phyloP scores from a whole-genome alignment of 2,113 vertebrate genomes.

The Propithecus coquereli region DNA sequence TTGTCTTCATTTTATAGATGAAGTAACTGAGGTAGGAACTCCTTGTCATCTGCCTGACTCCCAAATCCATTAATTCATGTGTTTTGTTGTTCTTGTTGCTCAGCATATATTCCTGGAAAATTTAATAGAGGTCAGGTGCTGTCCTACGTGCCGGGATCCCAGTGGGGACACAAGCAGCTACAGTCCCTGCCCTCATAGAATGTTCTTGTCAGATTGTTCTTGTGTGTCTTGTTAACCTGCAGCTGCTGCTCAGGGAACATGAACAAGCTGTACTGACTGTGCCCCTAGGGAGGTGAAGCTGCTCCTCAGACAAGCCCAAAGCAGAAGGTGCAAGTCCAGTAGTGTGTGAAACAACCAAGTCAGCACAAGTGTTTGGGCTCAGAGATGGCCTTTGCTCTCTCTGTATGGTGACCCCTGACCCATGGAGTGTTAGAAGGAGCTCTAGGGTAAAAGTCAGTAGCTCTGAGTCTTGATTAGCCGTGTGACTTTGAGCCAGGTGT shows the following conservation, averaged over 20 bases:
- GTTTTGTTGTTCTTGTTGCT: background rate
- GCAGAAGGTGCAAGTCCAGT: background rate
- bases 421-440: background rate
- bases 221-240: background rate
- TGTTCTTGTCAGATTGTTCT: background rate
- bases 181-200: fast-evolving
- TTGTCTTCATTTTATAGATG: background rate
- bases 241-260: background rate
- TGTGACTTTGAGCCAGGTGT: background rate
- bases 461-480: background rate
- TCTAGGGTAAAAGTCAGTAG: background rate
- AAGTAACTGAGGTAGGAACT: background rate
- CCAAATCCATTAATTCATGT: background rate
- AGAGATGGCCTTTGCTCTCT: background rate
- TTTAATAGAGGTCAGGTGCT: background rate
- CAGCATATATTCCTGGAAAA: background rate
- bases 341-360: background rate
- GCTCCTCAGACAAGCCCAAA: background rate
- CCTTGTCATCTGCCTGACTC: too few species aligned
- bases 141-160: too few species aligned
- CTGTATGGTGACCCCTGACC: background rate
- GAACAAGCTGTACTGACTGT: background rate
- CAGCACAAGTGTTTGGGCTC: background rate
- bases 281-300: background rate
- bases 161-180: too few species aligned